Base-by-base conservation (phyloP, 2,888 invertebrate species). In the Anthophora plumipes region DNA sequence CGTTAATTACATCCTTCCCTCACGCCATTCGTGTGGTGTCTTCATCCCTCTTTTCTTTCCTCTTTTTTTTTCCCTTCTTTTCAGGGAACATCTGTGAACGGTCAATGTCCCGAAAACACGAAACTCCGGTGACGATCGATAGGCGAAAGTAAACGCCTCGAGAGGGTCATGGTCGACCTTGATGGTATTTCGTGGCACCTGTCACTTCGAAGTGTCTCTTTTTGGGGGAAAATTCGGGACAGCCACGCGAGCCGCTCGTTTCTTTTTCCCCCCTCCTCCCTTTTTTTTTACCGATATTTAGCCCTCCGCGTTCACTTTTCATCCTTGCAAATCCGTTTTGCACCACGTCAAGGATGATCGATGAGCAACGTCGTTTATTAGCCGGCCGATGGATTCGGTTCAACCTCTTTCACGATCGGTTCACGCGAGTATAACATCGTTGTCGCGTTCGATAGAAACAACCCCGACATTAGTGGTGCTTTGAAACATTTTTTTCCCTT, bases 131-230 rank as follows among this genome's bases (percentile, higher is more conserved):
- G 79, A 73, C 82, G 84, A 80, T 84, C 84, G 82, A 80, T 80
- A 64, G 70, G 63, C 80, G 85, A 80, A 83, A 74, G 77, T 81
- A 85, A 86, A 84, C 84, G 79, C 77, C 80, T 80, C 80, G 82
- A 77, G 79, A 84, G 84, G 84, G 89, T 89, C 88, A 89, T 82
- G 87, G 89, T 88, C 86, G 87, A 86, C 82, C 79, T 81, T 82
- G 74, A 82, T 80, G 78, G 80, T 66, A 73, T 77, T 73, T 64
- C 70, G 76, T 80, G 77, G 64, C 75, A 82, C 80, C 85, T 80
- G 76, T 77, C 80, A 80, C 72, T 46, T 74, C 61, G 69, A 55
- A 59, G 63, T 60, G 68, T 68, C 77, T 46, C 67, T 76, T 67
- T 61, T 52, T 17, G 37, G 31, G 55, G 43, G 59, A 67, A 63